These are phyloP conservation scores for Corythaeola cristata DNA, from an alignment of 2,113 vertebrate species.

Conservation along the genomic window DNA sequence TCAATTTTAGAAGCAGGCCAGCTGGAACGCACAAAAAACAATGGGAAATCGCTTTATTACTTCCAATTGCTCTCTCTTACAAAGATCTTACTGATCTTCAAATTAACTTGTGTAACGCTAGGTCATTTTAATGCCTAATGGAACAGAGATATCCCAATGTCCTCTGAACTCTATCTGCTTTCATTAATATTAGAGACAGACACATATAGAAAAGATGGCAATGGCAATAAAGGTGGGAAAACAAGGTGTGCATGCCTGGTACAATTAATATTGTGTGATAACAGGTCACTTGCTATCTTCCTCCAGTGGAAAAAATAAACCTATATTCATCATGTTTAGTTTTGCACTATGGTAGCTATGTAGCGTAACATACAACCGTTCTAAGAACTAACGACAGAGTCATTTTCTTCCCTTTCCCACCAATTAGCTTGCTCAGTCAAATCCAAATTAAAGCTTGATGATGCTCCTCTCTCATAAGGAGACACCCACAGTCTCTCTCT, in stretches of 20 bases:
- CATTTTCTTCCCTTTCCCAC: background rate
- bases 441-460: background rate
- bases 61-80: background rate
- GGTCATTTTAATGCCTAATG: background rate
- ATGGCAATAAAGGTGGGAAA: background rate
- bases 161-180: background rate
- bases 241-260: background rate
- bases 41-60: background rate
- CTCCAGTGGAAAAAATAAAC: background rate
- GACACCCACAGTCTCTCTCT: background rate
- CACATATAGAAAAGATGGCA: background rate
- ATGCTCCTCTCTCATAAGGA: background rate
- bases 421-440: background rate
- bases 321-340: accelerated
- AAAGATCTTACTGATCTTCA: background rate
- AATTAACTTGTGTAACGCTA: background rate
- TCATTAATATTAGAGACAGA: background rate
- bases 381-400: background rate
- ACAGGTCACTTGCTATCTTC: background rate
- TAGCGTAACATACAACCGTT: background rate
- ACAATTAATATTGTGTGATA: background rate
- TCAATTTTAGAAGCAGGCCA: background rate
- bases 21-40: background rate
- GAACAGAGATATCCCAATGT: background rate
- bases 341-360: background rate